Evolutionary conservation across 2,888 invertebrate species (phyloP).

Genomic region (Hydroisotoma schaefferi): DNA sequence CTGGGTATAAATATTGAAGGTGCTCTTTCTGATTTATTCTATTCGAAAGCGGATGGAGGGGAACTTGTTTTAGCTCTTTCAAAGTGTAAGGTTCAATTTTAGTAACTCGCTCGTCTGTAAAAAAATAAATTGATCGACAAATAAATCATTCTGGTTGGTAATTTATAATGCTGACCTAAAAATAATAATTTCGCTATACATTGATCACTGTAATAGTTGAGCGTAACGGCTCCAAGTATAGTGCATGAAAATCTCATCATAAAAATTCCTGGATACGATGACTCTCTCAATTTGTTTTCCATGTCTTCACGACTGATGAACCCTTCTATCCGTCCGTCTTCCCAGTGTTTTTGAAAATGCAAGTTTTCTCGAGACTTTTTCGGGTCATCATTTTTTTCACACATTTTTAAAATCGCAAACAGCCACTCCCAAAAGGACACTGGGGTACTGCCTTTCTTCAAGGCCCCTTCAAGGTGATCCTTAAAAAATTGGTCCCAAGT

Average conservation of each 20-base stretch:
- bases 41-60: no score
- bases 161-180: no score
- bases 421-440: constrained; percentile 22
- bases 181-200: background rate
- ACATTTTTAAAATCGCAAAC: constrained; percentile 11
- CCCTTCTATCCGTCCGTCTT: constrained; percentile 16
- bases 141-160: no score
- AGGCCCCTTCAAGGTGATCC: background rate
- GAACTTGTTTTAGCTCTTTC: no score
- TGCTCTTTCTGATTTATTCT: no score
- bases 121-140: no score
- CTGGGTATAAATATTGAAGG: no score
- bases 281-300: background rate
- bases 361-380: constrained; percentile 13
- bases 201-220: background rate
- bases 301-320: constrained; percentile 16
- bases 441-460: background rate
- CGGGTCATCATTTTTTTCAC: constrained; percentile 3
- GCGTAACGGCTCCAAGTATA: background rate
- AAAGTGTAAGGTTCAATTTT: no score
- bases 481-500: constrained; percentile 17
- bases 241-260: constrained; percentile 20
- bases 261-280: constrained; percentile 17
- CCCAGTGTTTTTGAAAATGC: constrained; percentile 15
- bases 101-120: no score